These are phyloP conservation scores for Melanogrammus aeglefinus DNA, from an alignment of 2,797 vertebrate species.

Conservation along the genomic window DNA sequence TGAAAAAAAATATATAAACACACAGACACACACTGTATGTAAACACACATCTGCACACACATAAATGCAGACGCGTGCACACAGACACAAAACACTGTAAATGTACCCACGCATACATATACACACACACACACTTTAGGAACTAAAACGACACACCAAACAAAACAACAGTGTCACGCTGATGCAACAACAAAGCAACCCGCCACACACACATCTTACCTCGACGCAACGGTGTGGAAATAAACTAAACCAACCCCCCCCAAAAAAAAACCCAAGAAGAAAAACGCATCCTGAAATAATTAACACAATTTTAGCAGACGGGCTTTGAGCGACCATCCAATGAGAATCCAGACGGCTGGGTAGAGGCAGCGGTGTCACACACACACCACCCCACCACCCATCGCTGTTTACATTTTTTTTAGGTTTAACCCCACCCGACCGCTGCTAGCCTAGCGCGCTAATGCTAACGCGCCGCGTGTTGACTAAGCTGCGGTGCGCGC, in stretches of 20 bases:
- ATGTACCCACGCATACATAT: conserved; percentile 45
- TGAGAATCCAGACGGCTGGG: not conserved
- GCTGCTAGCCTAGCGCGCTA: not conserved
- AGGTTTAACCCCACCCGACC: not conserved
- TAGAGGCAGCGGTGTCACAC: not conserved
- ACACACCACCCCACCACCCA: too few species aligned
- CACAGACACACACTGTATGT: conserved; percentile 14
- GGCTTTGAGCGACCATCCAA: not conserved
- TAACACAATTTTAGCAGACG: conserved; percentile 49
- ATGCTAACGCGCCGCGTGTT: not conserved
- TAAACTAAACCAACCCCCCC: not conserved
- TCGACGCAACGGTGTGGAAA: conserved; percentile 50
- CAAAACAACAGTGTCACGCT: conserved; percentile 28
- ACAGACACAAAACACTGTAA: conserved; percentile 23
- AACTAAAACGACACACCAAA: not conserved
- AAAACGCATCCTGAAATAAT: conserved; percentile 46
- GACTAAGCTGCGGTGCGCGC: not conserved
- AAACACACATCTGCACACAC: not conserved
- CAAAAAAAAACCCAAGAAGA: not conserved
- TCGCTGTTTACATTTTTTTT: too few species aligned
- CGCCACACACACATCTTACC: conserved; percentile 45
- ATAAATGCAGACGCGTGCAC: conserved; percentile 17
- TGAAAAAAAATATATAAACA: conserved; percentile 59
- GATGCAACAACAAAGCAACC: conserved; percentile 82
- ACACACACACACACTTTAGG: conserved; percentile 28